Conservation (phyloP, 2,797 vertebrate genomes). For the Chlorospingus semifuscus region DNA sequence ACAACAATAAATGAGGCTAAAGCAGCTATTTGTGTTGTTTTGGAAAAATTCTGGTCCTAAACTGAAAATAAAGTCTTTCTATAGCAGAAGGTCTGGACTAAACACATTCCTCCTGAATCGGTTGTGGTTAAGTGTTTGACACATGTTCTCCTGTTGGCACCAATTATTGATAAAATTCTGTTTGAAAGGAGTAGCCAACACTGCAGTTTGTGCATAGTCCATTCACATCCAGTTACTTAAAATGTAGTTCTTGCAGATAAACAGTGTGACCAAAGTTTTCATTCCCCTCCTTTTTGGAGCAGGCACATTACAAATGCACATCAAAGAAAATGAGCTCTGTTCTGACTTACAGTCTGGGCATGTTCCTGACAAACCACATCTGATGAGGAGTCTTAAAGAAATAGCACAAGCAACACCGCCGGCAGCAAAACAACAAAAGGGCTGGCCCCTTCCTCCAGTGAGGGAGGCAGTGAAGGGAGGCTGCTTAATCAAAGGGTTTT, state of each 20-base stretch:
- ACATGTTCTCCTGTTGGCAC: background rate
- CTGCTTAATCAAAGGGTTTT: constrained; percentile 9
- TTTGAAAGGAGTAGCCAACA: background rate
- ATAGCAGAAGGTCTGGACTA: background rate
- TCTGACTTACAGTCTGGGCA: constrained; percentile 56
- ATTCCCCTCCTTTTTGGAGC: constrained; percentile 19
- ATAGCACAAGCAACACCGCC: constrained; percentile 15
- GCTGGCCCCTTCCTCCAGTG: constrained; percentile 4
- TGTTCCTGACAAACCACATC: constrained; percentile 59
- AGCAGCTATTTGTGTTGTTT: background rate
- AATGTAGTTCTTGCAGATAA: constrained; percentile 13
- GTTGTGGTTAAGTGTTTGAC: background rate
- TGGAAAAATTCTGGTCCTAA: background rate
- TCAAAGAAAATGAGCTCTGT: constrained; percentile 54
- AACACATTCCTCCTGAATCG: background rate
- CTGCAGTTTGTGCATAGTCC: background rate
- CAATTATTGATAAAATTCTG: background rate
- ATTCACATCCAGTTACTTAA: background rate
- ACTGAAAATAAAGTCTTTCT: background rate
- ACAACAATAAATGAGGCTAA: background rate
- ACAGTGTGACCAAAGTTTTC: constrained; percentile 42
- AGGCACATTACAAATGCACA: constrained; percentile 41
- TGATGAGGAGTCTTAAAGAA: constrained; percentile 58
- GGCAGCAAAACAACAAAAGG: constrained; percentile 37
- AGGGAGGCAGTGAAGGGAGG: background rate